These are phyloP conservation scores for Puntigrus tetrazona DNA, from an alignment of 2,113 vertebrate genomes.

Conservation along the genomic window DNA sequence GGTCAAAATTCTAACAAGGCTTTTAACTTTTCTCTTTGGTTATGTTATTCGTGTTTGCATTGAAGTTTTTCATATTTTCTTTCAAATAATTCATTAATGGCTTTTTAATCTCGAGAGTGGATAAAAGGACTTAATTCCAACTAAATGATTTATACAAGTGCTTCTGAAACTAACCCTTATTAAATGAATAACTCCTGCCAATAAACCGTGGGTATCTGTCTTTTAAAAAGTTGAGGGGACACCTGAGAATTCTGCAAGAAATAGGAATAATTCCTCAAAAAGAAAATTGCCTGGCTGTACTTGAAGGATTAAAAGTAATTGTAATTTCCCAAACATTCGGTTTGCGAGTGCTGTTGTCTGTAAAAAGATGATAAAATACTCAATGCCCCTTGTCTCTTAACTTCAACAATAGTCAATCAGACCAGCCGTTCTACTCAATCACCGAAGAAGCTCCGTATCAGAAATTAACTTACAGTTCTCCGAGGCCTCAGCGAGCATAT, in stretches of 20 bases:
- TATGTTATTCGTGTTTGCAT: conserved; percentile 68
- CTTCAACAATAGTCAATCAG: conserved; percentile 58
- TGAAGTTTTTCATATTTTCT: conserved; percentile 70
- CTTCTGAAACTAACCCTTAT: conserved; percentile 64
- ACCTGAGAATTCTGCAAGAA: conserved; percentile 69
- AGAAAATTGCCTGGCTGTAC: conserved; percentile 71
- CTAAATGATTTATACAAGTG: conserved; percentile 65
- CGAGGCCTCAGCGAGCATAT: not conserved
- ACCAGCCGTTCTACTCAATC: conserved; percentile 47
- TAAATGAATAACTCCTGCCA: conserved; percentile 70
- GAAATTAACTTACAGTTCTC: conserved; percentile 35
- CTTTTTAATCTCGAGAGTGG: conserved; percentile 71
- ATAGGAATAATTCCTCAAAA: conserved; percentile 63
- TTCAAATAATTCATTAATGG: conserved; percentile 73
- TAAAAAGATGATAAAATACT: conserved; percentile 69
- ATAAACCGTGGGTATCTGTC: conserved; percentile 71
- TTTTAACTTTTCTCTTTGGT: conserved; percentile 57
- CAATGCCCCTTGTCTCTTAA: conserved; percentile 63
- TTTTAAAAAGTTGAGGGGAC: conserved; percentile 68
- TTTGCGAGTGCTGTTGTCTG: conserved; percentile 59
- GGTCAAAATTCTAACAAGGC: conserved; percentile 62
- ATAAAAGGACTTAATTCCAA: conserved; percentile 70
- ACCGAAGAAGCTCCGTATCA: conserved; percentile 52
- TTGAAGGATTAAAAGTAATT: conserved; percentile 73
- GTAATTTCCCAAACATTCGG: conserved; percentile 70